Percentiles rank a stretch among this genome's conserved stretches.
phyloP scores from a whole-genome alignment of 2,797 vertebrate genomes.

The Iguana delicatissima region DNA sequence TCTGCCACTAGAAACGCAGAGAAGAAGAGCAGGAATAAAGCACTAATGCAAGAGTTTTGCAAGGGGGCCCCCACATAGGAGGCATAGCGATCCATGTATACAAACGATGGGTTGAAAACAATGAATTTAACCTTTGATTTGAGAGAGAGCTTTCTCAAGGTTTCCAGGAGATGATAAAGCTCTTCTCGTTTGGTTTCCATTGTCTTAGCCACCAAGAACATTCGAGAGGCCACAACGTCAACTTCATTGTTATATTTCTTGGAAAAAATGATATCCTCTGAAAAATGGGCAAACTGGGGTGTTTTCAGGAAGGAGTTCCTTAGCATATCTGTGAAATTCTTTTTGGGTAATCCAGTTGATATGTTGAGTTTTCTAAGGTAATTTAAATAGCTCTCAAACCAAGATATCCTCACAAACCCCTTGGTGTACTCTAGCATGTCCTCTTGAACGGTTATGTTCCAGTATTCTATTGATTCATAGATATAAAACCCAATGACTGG shows the following conservation, averaged over 20 bases:
- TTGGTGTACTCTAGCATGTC: conserved; percentile 96
- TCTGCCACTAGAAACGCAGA: conserved; percentile 95
- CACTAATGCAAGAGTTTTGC: conserved; percentile 96
- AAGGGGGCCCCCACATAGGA: conserved; percentile 94
- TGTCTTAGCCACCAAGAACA: conserved; percentile 98
- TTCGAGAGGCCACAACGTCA: conserved; percentile 94
- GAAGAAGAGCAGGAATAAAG: conserved; percentile 96
- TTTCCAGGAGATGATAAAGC: conserved; percentile 97
- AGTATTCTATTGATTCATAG: conserved; percentile 98
- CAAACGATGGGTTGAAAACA: conserved; percentile 98
- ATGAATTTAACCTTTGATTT: conserved; percentile 98
- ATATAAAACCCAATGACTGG: conserved; percentile 99
- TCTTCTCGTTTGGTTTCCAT: conserved; percentile 98
- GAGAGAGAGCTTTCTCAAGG: conserved; percentile 93
- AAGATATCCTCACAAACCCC: conserved; percentile 98
- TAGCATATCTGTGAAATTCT: conserved; percentile 93
- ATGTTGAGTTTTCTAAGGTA: conserved; percentile 94
- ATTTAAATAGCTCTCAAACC: conserved; percentile 97
- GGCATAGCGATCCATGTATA: conserved; percentile 97
- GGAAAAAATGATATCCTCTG: conserved; percentile 97
- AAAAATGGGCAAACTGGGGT: conserved; percentile 93
- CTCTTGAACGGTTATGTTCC: conserved; percentile 96
- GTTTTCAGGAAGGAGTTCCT: conserved; percentile 92
- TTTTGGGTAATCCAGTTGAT: conserved; percentile 90
- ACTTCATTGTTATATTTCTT: conserved; percentile 92